phyloP scores from a whole-genome alignment of 1,140 invertebrate species.

The Drosophila grimshawi region DNA sequence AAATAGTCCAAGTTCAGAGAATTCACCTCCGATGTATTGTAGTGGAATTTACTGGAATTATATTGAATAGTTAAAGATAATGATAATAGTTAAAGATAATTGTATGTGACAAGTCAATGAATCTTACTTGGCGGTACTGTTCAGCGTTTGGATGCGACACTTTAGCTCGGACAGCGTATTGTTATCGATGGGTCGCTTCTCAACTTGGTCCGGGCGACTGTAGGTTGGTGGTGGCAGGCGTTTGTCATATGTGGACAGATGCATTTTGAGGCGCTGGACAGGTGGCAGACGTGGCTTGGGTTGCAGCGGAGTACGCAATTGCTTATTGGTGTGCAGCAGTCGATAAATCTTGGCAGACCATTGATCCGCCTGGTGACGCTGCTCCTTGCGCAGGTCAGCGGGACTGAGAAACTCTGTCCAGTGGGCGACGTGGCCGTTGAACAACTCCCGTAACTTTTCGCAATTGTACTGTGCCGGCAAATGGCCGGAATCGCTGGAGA shows the following conservation, averaged over 20 bases:
- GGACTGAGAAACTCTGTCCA: constrained; percentile 90
- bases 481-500: constrained; percentile 75
- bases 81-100: too few species aligned
- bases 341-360: constrained; percentile 84
- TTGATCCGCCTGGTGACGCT: constrained; percentile 85
- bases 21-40: constrained; percentile 88
- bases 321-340: constrained; percentile 34
- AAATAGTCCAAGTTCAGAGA: constrained; percentile 89
- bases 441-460: constrained; percentile 85
- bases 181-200: constrained; percentile 37
- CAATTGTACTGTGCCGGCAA: constrained; percentile 90
- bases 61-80: not conserved
- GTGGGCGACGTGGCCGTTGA: constrained; percentile 85
- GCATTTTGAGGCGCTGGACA: constrained; percentile 85
- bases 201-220: constrained; percentile 22
- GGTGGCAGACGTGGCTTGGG: constrained; percentile 81
- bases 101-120: too few species aligned
- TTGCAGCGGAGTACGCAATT: constrained; percentile 49
- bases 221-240: constrained; percentile 83
- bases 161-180: constrained; percentile 46
- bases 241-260: constrained; percentile 88
- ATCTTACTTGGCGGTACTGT: constrained; percentile 72
- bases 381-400: constrained; percentile 85
- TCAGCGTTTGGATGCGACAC: constrained; percentile 51
- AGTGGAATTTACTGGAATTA: constrained; percentile 76